Percentiles rank a stretch among this genome's conserved stretches.
phyloP scores from a whole-genome alignment of 2,113 vertebrate genomes.

The Cavia porcellus region DNA sequence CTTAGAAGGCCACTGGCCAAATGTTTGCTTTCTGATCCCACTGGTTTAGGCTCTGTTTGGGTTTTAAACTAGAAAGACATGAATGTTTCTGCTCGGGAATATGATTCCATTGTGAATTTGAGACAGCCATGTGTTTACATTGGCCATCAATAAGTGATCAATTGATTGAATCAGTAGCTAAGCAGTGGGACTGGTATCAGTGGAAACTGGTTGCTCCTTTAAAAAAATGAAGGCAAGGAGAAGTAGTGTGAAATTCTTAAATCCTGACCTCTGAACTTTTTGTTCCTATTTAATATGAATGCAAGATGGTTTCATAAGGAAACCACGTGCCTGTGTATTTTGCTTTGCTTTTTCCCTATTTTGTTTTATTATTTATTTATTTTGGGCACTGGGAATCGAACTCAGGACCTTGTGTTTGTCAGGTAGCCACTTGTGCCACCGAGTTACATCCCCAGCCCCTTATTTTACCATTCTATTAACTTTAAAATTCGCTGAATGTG shows the following conservation, averaged over 20 bases:
- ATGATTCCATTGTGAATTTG: background rate
- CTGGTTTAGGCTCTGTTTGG: conserved; percentile 33
- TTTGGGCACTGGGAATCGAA: too few species aligned
- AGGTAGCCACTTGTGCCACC: too few species aligned
- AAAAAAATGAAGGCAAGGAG: background rate
- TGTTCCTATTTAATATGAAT: conserved; percentile 15
- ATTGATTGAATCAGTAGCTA: background rate
- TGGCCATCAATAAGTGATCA: background rate
- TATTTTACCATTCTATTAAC: background rate
- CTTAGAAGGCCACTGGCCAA: background rate
- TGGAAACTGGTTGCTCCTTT: background rate
- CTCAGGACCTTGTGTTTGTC: too few species aligned
- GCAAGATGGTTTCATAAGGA: background rate
- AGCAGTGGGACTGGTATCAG: background rate
- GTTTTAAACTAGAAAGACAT: background rate
- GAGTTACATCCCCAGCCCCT: background rate
- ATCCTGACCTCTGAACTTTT: background rate
- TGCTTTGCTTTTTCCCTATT: background rate
- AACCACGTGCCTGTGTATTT: background rate
- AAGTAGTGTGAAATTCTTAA: background rate
- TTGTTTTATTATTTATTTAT: too few species aligned
- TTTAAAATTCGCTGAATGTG: background rate
- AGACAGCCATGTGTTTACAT: background rate
- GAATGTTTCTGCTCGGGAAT: background rate
- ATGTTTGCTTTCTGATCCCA: background rate